A percentile compares a stretch with the other conserved stretches of the same genome.
Evolutionary conservation across 2,113 vertebrate genomes (phyloP).

Genomic region (Cyanistes caeruleus): DNA sequence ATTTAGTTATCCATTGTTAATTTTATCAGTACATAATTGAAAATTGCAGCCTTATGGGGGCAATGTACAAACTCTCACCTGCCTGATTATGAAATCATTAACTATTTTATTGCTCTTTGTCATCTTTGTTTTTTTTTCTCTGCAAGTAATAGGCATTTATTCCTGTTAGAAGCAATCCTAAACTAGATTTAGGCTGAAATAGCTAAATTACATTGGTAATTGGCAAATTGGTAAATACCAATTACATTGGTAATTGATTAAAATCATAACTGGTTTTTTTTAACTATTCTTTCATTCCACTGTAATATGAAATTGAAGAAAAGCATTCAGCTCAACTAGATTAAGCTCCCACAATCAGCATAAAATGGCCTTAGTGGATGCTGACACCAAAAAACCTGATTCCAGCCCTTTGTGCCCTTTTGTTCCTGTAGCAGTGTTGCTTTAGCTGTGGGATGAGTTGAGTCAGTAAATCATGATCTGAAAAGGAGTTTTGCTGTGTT

Average conservation of each 20-base stretch:
- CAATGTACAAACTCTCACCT: background rate
- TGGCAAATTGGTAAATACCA: no score
- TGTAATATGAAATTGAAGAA: background rate
- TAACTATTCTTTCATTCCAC: background rate
- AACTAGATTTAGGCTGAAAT: background rate
- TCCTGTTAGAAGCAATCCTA: background rate
- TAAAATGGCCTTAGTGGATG: background rate
- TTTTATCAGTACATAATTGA: fast-evolving
- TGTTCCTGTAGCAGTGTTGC: background rate
- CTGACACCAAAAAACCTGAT: background rate
- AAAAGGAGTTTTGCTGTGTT: background rate
- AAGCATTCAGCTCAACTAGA: background rate
- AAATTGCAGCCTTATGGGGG: background rate
- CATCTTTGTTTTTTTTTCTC: background rate
- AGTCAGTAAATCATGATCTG: background rate
- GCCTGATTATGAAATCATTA: background rate
- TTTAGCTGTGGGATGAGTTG: background rate
- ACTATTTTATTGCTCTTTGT: conserved; percentile 8
- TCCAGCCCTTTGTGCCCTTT: background rate
- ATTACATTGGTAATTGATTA: background rate
- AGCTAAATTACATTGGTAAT: background rate
- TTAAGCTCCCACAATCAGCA: background rate
- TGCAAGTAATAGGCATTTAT: background rate
- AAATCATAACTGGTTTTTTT: background rate
- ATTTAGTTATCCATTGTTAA: background rate